Conservation (phyloP, 2,113 vertebrate species). For the Austrofundulus limnaeus region DNA sequence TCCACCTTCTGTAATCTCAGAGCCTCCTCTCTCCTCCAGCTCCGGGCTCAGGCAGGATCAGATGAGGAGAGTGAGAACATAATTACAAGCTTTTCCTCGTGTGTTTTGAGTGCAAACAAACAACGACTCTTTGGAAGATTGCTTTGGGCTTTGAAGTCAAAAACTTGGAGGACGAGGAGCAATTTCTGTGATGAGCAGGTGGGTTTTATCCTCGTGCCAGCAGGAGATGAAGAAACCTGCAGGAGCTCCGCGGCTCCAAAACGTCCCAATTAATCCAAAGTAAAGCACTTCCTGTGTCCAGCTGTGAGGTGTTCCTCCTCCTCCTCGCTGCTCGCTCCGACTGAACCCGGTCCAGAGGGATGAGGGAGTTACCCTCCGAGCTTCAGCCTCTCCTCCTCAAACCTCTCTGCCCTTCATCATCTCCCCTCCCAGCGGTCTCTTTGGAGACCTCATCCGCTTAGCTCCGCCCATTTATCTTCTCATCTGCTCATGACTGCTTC, state of each 20-base stretch:
- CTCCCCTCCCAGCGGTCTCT: conserved; percentile 60
- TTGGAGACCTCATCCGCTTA: conserved; percentile 55
- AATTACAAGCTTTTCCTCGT: conserved; percentile 45
- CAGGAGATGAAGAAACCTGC: conserved; percentile 54
- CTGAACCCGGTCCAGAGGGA: conserved; percentile 30
- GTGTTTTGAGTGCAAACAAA: conserved; percentile 66
- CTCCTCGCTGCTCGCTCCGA: conserved; percentile 4
- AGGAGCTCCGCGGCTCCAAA: conserved; percentile 46
- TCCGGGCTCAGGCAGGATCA: conserved; percentile 42
- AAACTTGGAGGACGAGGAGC: conserved; percentile 32
- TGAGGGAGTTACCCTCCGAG: conserved; percentile 67
- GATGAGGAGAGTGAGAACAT: conserved; percentile 57
- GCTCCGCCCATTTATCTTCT: conserved; percentile 62
- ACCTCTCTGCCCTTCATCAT: conserved; percentile 39
- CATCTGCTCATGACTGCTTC: conserved; percentile 62
- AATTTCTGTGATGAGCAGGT: conserved; percentile 64
- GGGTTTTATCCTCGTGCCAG: conserved; percentile 37
- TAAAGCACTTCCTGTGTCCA: conserved; percentile 36
- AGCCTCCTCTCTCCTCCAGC: conserved; percentile 21
- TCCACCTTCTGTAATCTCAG: conserved; percentile 60
- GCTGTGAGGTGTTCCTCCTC: conserved; percentile 10
- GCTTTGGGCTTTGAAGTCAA: conserved; percentile 46
- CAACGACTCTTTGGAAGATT: conserved; percentile 26
- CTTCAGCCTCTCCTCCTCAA: conserved; percentile 55
- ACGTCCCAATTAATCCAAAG: conserved; percentile 52